Evolutionary conservation across 2,797 vertebrate genomes (phyloP).

Genomic region (Acanthurus leucopareius): DNA sequence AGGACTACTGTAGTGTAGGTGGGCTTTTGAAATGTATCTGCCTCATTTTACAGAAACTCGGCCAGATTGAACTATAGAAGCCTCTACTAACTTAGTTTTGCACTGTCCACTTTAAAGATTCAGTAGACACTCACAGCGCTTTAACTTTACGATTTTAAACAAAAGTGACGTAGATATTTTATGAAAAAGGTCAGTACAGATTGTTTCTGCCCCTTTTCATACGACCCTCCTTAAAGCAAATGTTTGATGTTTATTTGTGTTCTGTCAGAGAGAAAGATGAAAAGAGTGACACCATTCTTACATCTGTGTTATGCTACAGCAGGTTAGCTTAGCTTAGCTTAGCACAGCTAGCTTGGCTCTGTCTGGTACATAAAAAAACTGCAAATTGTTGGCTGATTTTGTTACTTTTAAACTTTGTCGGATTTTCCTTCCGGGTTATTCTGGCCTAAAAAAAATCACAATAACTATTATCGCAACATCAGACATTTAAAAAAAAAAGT

Average conservation of each 20-base stretch:
- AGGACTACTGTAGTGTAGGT: slow-evolving; percentile 45
- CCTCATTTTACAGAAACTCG: slow-evolving; percentile 25
- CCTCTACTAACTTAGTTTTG: slow-evolving; percentile 69
- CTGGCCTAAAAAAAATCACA: too few relatives aligned
- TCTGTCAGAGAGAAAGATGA: not conserved
- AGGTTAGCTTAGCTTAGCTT: slow-evolving; percentile 30
- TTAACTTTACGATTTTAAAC: slow-evolving; percentile 33
- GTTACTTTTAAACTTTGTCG: too few relatives aligned
- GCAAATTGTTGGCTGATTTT: too few relatives aligned
- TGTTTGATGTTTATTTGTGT: slow-evolving; percentile 4
- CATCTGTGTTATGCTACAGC: not conserved
- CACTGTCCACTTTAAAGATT: slow-evolving; percentile 83
- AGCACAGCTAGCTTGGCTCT: not conserved
- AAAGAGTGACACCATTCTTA: not conserved
- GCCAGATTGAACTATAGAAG: slow-evolving; percentile 52
- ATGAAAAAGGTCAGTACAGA: slow-evolving; percentile 29
- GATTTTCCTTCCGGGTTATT: too few relatives aligned
- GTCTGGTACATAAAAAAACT: too few relatives aligned
- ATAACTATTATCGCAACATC: too few relatives aligned
- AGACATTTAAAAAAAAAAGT: too few relatives aligned
- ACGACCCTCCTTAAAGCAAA: slow-evolving; percentile 52
- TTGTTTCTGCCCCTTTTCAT: slow-evolving; percentile 35
- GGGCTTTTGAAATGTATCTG: slow-evolving; percentile 23
- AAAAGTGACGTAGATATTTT: slow-evolving; percentile 35
- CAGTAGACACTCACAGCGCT: slow-evolving; percentile 43